Conservation (phyloP, 2,797 vertebrate species). For the Coreius guichenoti region DNA sequence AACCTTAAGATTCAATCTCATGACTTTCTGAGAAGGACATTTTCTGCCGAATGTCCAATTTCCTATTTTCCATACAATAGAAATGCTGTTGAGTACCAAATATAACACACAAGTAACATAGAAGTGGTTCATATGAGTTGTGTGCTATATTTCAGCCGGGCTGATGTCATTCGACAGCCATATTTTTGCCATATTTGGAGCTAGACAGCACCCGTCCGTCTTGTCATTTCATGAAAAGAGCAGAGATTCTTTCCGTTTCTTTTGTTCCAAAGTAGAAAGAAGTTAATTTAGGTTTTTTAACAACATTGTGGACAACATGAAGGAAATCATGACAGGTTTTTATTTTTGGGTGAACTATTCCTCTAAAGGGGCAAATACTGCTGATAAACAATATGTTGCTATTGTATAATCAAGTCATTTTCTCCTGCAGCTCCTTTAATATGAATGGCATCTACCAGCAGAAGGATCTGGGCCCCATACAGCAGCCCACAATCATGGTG, state of each 20-base stretch:
- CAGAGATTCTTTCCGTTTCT: neutral
- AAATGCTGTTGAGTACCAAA: neutral
- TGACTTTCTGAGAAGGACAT: neutral
- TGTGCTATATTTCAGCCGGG: neutral
- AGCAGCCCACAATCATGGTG: slow-evolving; percentile 90
- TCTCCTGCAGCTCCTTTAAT: slow-evolving; percentile 87
- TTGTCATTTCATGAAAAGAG: neutral
- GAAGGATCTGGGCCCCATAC: slow-evolving; percentile 89
- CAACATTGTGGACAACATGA: neutral
- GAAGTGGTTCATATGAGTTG: neutral
- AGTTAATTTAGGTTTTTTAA: neutral
- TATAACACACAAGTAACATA: neutral
- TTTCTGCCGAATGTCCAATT: neutral
- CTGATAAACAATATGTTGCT: neutral
- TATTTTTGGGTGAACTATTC: neutral
- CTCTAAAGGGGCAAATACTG: neutral
- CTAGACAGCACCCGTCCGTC: neutral
- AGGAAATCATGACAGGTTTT: no score
- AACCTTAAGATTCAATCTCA: neutral
- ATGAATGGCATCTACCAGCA: slow-evolving; percentile 85
- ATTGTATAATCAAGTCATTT: neutral
- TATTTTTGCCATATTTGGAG: neutral
- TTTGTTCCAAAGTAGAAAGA: neutral
- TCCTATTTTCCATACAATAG: neutral
- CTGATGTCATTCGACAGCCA: neutral